Evolutionary conservation across 2,888 invertebrate species (phyloP).

Genomic region (Temnothorax ravouxi): DNA sequence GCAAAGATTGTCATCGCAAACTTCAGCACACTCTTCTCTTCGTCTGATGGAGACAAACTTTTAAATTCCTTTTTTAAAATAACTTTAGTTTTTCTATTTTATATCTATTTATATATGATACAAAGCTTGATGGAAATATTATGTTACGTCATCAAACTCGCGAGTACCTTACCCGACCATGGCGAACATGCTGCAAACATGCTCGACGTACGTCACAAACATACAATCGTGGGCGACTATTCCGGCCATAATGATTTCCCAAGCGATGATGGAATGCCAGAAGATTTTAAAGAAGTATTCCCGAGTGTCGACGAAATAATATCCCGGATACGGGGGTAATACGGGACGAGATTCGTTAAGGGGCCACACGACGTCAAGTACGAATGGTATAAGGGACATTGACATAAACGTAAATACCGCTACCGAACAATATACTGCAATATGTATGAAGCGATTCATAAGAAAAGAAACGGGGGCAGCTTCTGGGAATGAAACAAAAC

Average conservation of each 20-base stretch:
- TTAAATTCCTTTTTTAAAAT: neutral
- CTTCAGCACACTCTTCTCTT: neutral
- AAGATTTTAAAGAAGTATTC: conserved; percentile 41
- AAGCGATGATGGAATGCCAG: neutral
- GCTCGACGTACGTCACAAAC: conserved; percentile 31
- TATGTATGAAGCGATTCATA: neutral
- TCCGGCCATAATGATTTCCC: neutral
- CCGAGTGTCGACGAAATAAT: conserved; percentile 42
- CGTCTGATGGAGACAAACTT: neutral
- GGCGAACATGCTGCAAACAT: conserved; percentile 26
- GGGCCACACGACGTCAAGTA: conserved; percentile 20
- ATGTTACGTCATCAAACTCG: neutral
- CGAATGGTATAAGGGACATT: conserved; percentile 9
- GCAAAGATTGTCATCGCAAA: neutral
- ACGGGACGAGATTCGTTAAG: conserved; percentile 42
- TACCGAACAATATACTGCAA: conserved; percentile 1
- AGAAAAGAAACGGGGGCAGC: neutral
- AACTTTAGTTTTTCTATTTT: neutral
- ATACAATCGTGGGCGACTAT: conserved; percentile 18
- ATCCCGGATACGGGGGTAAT: neutral
- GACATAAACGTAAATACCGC: neutral
- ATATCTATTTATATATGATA: neutral
- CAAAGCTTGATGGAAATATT: neutral
- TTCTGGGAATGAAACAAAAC: neutral
- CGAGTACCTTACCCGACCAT: conserved; percentile 19